Evolutionary conservation across 2,797 vertebrate genomes (phyloP).

Genomic region (Remorina albescens): DNA sequence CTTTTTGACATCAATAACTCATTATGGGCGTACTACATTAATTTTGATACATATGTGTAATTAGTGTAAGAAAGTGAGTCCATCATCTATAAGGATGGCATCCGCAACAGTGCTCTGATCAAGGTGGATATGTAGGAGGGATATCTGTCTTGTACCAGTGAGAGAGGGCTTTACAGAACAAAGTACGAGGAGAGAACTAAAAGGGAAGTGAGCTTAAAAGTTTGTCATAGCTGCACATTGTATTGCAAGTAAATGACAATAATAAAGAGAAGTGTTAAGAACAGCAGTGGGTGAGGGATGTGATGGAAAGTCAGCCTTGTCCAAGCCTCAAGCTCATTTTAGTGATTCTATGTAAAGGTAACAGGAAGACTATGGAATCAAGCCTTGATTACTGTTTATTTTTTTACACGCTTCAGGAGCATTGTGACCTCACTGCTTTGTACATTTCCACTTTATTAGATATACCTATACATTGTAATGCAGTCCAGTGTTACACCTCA

Average conservation of each 20-base stretch:
- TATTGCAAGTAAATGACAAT: neutral
- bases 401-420: neutral
- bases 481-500: too few relatives aligned
- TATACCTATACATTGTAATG: neutral
- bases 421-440: neutral
- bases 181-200: neutral
- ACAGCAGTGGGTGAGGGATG: neutral
- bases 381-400: too few relatives aligned
- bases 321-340: neutral
- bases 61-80: conserved; percentile 39
- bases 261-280: conserved; percentile 4
- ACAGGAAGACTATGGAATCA: neutral
- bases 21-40: conserved; percentile 47
- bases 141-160: conserved; percentile 5
- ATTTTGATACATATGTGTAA: conserved; percentile 54
- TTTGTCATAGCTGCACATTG: neutral
- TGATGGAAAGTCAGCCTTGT: too few relatives aligned
- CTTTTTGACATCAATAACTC: conserved; percentile 62
- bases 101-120: neutral
- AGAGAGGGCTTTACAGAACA: conserved; percentile 11
- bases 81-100: neutral
- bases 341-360: neutral
- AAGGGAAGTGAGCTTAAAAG: neutral
- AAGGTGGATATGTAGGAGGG: neutral
- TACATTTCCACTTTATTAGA: neutral